Base-by-base conservation (phyloP, 2,797 vertebrate species). In the Heliangelus exortis region DNA sequence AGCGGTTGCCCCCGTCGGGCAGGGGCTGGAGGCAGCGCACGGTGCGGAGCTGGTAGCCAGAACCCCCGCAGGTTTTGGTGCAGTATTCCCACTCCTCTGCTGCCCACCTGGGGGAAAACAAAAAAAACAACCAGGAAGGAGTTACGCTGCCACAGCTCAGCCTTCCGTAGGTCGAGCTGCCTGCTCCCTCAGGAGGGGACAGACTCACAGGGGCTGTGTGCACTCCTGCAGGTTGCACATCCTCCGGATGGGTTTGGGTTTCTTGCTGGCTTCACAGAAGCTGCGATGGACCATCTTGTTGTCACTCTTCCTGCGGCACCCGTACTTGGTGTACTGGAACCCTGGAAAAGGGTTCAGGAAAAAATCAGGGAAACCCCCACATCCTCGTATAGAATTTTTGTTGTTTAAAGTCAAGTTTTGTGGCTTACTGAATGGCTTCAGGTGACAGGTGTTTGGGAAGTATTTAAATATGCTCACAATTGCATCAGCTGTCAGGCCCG, bases 221-320 rank as follows among this genome's bases (percentile, higher is more conserved):
- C 99, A 99, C 68, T 99, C 99, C 67, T 99, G 99, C 7, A 99
- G 98, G 91, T 99, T 99, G 84, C 99, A 99, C 98, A 99, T 99
- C 61, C 99, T 98, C 7, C 99, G 98, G 84, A 99, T 99, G 39
- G 99, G 99, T 94, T 99, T 99, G 0, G 99, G 99, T 90, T 99
- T 99, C 92, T 99, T 99, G 95, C 94, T 98, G 93, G 98, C 96
- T n/a, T 99, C 99, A 51, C 99, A 99, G 98, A 99, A 99, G 78
- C 98, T 98, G 34, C 98, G 98, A 63, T 99, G 98, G 59, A 99
- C 98, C 99, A 99, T 99, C 97, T 99, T 99, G 90, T 97, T 99
- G 93, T 99, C 99, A 1, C 99, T 99, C 94, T 99, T 99, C 97
- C 99, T 98, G 28, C 99, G 98, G 92, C 99, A 99, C 8, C 99